A percentile compares a stretch with the other conserved stretches of the same genome.
These are phyloP conservation scores for Diaperis boleti DNA, from an alignment of 2,888 invertebrate genomes.

Conservation along the genomic window DNA sequence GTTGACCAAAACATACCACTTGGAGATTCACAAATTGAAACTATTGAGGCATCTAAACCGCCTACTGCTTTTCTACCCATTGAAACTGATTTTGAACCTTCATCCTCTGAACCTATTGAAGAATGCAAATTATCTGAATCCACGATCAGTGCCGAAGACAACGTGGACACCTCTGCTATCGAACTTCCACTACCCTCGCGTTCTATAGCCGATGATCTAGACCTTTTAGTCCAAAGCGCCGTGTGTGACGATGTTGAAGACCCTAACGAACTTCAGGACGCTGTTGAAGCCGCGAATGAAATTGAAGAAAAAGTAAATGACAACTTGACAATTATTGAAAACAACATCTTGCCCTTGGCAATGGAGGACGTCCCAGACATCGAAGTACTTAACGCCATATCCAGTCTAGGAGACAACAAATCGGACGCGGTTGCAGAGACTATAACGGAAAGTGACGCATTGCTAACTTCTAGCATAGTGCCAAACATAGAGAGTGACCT, in stretches of 20 bases:
- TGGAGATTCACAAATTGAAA: too few species aligned
- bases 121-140: too few species aligned
- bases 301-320: neutral
- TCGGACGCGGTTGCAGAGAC: neutral
- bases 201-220: slow-evolving; percentile 12
- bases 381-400: slow-evolving; percentile 20
- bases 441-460: neutral
- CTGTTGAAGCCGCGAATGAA: neutral
- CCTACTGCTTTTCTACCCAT: too few species aligned
- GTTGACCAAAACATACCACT: too few species aligned
- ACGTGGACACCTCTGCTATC: too few species aligned
- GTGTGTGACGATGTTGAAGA: neutral
- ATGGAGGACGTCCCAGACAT: slow-evolving; percentile 23
- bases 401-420: slow-evolving; percentile 5
- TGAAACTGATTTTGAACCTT: too few species aligned
- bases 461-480: slow-evolving; percentile 5
- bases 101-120: too few species aligned
- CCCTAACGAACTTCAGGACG: too few species aligned
- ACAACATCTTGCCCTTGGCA: slow-evolving; percentile 1
- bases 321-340: slow-evolving; percentile 1
- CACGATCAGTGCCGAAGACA: too few species aligned
- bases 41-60: too few species aligned
- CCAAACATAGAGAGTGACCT: slow-evolving; percentile 1
- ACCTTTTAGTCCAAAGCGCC: slow-evolving; percentile 7
- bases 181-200: neutral